phyloP scores from a whole-genome alignment of 1,140 invertebrate genomes.

The Hyles vespertilio region DNA sequence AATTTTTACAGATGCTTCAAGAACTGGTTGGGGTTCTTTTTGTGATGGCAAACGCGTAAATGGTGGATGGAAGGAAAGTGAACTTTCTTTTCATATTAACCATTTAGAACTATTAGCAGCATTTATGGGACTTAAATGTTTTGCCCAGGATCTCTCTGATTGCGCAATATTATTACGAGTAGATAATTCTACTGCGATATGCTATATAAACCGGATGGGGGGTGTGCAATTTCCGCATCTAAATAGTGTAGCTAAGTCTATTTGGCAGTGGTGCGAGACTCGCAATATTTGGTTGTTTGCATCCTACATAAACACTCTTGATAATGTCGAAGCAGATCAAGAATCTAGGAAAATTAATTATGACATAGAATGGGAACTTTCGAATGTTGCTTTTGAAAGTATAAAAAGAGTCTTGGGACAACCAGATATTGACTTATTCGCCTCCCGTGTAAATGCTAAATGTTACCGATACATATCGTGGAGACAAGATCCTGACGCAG shows the following conservation, averaged over 20 bases:
- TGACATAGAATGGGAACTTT: constrained; percentile 14
- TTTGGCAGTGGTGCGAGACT: constrained; percentile 55
- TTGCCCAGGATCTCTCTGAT: constrained; percentile 30
- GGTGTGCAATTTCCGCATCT: constrained; percentile 40
- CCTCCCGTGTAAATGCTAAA: constrained; percentile 25
- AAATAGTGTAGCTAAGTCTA: constrained; percentile 21
- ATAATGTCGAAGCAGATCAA: constrained; percentile 29
- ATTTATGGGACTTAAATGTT: constrained; percentile 47
- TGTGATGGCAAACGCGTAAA: constrained; percentile 25
- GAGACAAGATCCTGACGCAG: constrained; percentile 20
- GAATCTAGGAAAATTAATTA: constrained; percentile 28
- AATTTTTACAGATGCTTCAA: too few species aligned
- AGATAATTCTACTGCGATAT: constrained; percentile 55
- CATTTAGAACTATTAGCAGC: constrained; percentile 45
- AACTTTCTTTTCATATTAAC: background rate
- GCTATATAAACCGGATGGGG: constrained; percentile 47
- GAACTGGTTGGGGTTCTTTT: constrained; percentile 39
- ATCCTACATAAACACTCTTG: constrained; percentile 47
- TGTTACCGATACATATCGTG: constrained; percentile 3
- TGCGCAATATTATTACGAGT: constrained; percentile 41
- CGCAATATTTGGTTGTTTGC: constrained; percentile 42
- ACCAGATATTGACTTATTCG: constrained; percentile 27
- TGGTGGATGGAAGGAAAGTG: constrained; percentile 33
- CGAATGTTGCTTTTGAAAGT: too few species aligned
- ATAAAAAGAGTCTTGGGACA: too few species aligned